These are phyloP conservation scores for Trachymyrmex septentrionalis DNA, from an alignment of 1,140 invertebrate species.

Conservation along the genomic window DNA sequence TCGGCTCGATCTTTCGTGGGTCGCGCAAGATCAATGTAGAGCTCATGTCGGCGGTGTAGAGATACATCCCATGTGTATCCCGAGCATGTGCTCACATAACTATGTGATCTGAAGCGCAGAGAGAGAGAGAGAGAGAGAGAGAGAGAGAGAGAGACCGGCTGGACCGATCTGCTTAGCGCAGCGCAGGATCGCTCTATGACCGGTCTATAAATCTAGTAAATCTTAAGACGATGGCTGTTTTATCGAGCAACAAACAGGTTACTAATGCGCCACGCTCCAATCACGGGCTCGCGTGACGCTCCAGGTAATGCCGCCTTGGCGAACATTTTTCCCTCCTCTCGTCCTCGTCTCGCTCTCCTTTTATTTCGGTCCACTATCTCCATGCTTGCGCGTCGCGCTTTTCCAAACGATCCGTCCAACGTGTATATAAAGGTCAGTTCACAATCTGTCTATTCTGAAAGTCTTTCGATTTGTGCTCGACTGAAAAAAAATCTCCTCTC, in stretches of 20 bases:
- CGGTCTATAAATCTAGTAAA: slow-evolving; percentile 83
- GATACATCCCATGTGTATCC: slow-evolving; percentile 28
- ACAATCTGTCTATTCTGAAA: not conserved
- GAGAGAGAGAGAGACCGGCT: too few species aligned
- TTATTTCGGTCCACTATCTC: slow-evolving; percentile 40
- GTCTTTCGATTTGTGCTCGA: not conserved
- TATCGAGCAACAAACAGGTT: slow-evolving; percentile 83
- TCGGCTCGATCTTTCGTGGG: slow-evolving; percentile 37
- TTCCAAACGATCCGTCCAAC: not conserved
- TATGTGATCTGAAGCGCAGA: not conserved
- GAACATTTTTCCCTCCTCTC: slow-evolving; percentile 46
- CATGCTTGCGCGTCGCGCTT: not conserved
- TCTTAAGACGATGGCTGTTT: slow-evolving; percentile 81
- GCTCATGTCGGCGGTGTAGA: not conserved
- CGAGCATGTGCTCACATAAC: slow-evolving; percentile 25
- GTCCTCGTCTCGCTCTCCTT: not conserved
- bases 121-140: too few species aligned
- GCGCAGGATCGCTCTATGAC: slow-evolving; percentile 71
- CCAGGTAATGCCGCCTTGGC: slow-evolving; percentile 69
- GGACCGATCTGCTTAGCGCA: slow-evolving; percentile 39
- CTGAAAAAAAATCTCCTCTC: not conserved
- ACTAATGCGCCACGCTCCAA: slow-evolving; percentile 79
- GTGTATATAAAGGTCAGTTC: not conserved
- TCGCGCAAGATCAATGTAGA: slow-evolving; percentile 53
- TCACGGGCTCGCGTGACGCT: slow-evolving; percentile 79